These are phyloP conservation scores for Neolamprologus modestus DNA, from an alignment of 2,113 vertebrate genomes.

Conservation along the genomic window DNA sequence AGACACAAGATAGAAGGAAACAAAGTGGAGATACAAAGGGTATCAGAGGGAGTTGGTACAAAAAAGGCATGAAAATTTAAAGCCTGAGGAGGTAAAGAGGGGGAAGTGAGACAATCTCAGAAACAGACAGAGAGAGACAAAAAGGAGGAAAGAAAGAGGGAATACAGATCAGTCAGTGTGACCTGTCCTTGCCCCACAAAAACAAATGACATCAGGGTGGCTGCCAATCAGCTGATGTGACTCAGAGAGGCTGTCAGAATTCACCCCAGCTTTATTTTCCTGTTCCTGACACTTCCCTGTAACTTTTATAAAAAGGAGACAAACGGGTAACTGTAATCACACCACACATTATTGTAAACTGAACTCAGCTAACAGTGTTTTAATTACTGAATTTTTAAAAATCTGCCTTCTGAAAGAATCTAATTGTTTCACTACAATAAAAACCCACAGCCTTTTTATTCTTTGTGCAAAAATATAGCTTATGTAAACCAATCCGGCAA, in stretches of 20 bases:
- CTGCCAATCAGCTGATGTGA: constrained; percentile 58
- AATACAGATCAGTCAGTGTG: constrained; percentile 18
- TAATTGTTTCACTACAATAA: neutral
- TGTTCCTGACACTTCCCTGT: neutral
- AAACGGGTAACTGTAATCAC: neutral
- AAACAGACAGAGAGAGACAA: neutral
- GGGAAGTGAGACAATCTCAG: neutral
- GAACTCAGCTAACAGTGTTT: neutral
- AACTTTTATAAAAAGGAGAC: neutral
- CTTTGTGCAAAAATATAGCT: neutral
- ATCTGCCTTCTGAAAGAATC: neutral
- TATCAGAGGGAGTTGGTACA: neutral
- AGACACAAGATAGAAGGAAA: neutral
- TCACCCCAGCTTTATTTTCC: neutral
- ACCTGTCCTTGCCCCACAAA: constrained; percentile 31
- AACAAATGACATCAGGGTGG: constrained; percentile 63
- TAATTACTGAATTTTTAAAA: neutral
- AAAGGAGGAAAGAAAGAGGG: neutral
- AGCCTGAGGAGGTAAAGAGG: neutral
- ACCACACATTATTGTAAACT: neutral
- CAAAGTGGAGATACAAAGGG: neutral
- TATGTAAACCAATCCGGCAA: constrained; percentile 1
- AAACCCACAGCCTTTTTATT: neutral
- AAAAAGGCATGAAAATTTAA: neutral
- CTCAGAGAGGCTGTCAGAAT: constrained; percentile 1